Evolutionary conservation across 2,797 vertebrate species (phyloP).

Genomic region (Smutsia gigantea): DNA sequence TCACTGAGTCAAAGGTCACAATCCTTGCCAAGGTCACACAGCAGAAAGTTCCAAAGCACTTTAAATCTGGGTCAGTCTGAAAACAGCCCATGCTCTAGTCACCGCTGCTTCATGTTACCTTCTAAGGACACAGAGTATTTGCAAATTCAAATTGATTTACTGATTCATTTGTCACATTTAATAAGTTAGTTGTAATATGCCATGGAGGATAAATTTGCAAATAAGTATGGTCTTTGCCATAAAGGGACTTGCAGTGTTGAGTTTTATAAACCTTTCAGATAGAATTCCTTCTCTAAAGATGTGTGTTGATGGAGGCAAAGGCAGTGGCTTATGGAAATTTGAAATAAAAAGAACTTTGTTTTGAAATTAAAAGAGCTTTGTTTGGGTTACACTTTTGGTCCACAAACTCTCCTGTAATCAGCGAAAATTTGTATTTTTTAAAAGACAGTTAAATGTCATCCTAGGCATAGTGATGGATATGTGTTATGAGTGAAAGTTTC

Average conservation of each 20-base stretch:
- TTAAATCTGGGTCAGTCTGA: neutral
- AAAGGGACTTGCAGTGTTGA: neutral
- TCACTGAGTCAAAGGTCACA: neutral
- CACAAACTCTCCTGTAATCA: constrained; percentile 3
- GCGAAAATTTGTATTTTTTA: neutral
- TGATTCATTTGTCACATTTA: neutral
- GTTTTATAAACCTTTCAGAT: neutral
- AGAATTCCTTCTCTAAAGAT: neutral
- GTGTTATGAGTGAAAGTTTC: neutral
- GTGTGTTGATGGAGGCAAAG: neutral
- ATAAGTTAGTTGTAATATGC: neutral
- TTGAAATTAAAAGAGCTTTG: neutral
- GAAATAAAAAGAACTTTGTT: neutral
- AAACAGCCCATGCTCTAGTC: neutral
- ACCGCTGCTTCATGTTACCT: neutral
- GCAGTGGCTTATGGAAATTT: neutral
- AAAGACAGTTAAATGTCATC: neutral
- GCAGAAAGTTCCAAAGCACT: neutral
- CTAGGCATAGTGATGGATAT: neutral
- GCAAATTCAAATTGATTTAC: neutral
- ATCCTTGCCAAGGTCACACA: neutral
- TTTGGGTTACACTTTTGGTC: neutral
- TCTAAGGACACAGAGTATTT: neutral
- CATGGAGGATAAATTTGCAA: neutral
- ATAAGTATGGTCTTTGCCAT: neutral